phyloP scores from a whole-genome alignment of 2,888 invertebrate species.

The Tenthredo scrophulariae region DNA sequence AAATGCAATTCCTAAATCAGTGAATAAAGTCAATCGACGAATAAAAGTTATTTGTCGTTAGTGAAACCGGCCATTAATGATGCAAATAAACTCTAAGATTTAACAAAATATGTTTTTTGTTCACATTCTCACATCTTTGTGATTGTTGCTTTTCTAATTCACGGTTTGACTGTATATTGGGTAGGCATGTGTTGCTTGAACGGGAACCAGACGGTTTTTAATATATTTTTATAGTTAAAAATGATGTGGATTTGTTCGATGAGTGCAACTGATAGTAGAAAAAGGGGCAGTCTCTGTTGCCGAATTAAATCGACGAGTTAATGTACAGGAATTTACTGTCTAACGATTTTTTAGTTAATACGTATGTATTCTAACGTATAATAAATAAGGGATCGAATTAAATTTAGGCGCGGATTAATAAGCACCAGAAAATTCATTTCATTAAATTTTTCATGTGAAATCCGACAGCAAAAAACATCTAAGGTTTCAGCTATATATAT shows the following conservation, averaged over 20 bases:
- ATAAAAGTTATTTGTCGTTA: no score
- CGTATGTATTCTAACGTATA: conserved; percentile 35
- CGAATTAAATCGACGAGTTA: conserved; percentile 26
- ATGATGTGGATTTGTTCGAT: neutral
- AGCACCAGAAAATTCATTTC: conserved; percentile 10
- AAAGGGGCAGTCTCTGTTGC: neutral
- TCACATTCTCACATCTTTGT: neutral
- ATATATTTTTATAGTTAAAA: conserved; percentile 38
- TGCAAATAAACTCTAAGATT: neutral
- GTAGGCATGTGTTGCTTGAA: neutral
- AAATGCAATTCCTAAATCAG: no score
- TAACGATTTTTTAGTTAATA: conserved; percentile 35
- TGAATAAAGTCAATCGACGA: no score
- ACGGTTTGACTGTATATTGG: neutral
- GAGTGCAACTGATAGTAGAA: neutral
- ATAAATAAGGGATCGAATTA: conserved; percentile 40
- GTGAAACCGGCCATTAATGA: no score
- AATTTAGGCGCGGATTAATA: neutral
- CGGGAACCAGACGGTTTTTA: neutral
- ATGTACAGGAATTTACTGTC: conserved; percentile 31
- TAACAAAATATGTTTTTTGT: neutral
- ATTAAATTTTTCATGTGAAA: neutral
- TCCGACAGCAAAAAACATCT: neutral
- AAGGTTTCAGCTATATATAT: neutral
- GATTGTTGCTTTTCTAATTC: neutral